A percentile compares a stretch with the other conserved stretches of the same genome.
These are phyloP conservation scores for Acanthisitta chloris DNA, from an alignment of 2,113 vertebrate genomes.

Conservation along the genomic window DNA sequence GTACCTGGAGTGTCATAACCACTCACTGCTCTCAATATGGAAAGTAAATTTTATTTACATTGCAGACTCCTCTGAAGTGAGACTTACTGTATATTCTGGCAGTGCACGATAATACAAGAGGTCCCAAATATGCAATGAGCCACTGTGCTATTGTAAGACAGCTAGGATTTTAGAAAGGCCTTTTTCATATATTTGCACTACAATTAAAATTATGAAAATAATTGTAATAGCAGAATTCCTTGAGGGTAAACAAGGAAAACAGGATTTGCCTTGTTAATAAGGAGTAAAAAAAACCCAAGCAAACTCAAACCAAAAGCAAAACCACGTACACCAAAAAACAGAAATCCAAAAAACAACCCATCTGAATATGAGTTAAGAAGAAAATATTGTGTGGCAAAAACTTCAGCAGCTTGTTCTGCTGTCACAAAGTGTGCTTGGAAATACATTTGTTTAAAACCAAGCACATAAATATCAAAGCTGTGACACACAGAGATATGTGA, in stretches of 20 bases:
- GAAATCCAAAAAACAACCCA: not conserved
- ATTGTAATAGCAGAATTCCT: not conserved
- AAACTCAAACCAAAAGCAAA: not conserved
- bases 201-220: slow-evolving; percentile 33
- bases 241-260: not conserved
- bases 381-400: not conserved
- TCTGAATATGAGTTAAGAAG: not conserved
- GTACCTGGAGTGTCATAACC: not conserved
- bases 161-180: not conserved
- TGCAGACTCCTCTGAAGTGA: not conserved
- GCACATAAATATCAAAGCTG: not conserved
- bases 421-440: not conserved
- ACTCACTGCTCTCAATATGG: not conserved
- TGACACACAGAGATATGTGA: not conserved
- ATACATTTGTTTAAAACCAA: not conserved
- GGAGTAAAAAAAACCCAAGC: not conserved
- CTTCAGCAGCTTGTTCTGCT: not conserved
- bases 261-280: slow-evolving; percentile 32
- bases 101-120: not conserved
- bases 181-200: slow-evolving; percentile 4
- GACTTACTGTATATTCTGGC: not conserved
- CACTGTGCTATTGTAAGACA: not conserved
- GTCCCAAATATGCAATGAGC: not conserved
- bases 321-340: not conserved
- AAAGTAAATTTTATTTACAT: not conserved